Conservation (phyloP, 2,113 vertebrate species). For the Capricornis sumatraensis region DNA sequence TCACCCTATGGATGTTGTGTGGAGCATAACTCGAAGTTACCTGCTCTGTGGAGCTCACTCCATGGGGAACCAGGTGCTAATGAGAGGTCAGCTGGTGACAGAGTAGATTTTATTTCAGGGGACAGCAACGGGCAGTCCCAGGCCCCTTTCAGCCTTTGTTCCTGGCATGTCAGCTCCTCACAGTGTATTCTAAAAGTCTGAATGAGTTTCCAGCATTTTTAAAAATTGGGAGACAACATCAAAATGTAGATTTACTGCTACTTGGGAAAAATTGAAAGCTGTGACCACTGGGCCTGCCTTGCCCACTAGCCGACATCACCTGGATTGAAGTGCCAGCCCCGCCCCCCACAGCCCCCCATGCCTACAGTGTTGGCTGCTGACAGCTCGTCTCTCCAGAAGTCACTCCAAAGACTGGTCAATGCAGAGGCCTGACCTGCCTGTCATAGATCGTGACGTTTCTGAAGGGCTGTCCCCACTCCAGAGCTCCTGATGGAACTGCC, state of each 20-base stretch:
- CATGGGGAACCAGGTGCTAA: neutral
- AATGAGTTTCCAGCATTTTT: neutral
- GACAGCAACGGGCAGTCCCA: neutral
- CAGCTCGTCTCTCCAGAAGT: neutral
- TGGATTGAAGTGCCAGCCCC: neutral
- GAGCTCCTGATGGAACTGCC: neutral
- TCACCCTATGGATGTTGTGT: neutral
- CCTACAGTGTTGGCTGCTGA: neutral
- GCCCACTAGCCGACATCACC: neutral
- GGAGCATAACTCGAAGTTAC: neutral
- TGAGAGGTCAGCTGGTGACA: neutral
- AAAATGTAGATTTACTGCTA: neutral
- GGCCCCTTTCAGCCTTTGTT: too few relatives aligned
- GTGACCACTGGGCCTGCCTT: neutral
- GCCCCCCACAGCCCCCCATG: accelerated
- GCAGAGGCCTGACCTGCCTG: neutral
- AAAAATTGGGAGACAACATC: neutral
- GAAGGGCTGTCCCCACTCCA: neutral
- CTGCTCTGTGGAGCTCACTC: neutral
- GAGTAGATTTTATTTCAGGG: neutral
- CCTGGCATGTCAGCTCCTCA: neutral
- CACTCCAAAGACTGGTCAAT: neutral
- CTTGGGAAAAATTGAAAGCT: neutral
- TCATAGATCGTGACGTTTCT: neutral
- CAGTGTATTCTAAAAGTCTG: neutral